These are phyloP conservation scores for Willisornis vidua DNA, from an alignment of 2,113 vertebrate species.

Conservation along the genomic window DNA sequence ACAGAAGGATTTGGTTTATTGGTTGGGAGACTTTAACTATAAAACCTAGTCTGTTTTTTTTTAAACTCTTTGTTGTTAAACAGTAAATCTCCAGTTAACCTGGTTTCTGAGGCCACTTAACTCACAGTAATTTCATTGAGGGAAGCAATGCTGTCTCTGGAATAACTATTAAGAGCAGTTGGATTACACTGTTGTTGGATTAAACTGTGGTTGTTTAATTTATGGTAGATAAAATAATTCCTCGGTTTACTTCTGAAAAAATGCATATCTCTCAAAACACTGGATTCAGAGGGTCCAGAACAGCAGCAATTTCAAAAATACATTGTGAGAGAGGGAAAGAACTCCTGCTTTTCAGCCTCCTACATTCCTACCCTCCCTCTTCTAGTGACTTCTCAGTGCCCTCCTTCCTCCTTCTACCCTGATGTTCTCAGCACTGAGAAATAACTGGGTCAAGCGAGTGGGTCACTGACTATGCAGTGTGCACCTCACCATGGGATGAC, in stretches of 20 bases:
- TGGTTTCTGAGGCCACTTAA: conserved; percentile 12
- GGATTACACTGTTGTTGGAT: neutral
- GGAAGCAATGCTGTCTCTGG: neutral
- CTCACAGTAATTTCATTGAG: neutral
- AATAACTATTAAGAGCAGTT: neutral
- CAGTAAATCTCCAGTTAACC: neutral
- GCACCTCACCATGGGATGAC: neutral
- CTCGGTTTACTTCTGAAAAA: neutral
- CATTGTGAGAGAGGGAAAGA: neutral
- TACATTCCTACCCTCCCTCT: neutral
- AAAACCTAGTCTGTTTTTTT: neutral
- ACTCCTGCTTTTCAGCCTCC: neutral
- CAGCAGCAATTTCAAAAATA: neutral
- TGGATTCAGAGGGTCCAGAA: neutral
- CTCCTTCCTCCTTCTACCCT: neutral
- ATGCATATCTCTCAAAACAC: neutral
- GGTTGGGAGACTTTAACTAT: neutral
- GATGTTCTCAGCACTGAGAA: neutral
- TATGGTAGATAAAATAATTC: neutral
- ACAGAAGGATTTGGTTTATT: neutral
- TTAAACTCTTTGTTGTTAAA: neutral
- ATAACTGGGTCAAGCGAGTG: conserved; percentile 16
- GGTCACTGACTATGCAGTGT: neutral
- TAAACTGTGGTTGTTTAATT: neutral
- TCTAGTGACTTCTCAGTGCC: neutral